phyloP scores from a whole-genome alignment of 2,797 vertebrate species.

The Cirrhinus mrigala region DNA sequence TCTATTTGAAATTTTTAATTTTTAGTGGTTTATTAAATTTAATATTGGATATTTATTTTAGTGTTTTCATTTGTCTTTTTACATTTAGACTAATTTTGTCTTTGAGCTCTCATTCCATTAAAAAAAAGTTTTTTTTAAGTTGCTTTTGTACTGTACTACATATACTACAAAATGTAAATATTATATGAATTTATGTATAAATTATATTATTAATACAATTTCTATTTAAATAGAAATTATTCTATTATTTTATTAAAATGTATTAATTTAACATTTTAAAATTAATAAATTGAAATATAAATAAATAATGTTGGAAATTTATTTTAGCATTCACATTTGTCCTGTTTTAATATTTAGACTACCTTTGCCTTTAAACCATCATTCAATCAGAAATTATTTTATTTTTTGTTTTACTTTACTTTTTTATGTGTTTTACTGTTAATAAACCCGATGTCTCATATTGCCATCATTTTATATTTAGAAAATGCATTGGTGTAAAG shows the following conservation, averaged over 20 bases:
- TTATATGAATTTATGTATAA: not conserved
- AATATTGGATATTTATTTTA: no score
- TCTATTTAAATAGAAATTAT: not conserved
- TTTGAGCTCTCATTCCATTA: not conserved
- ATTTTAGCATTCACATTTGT: not conserved
- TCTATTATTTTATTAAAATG: not conserved
- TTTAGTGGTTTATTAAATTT: no score
- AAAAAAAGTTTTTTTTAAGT: not conserved
- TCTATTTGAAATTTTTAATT: no score
- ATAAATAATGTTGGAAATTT: not conserved
- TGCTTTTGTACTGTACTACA: no score
- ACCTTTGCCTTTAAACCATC: not conserved
- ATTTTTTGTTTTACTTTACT: not conserved
- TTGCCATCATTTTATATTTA: conserved; percentile 4
- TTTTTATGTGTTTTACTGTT: not conserved
- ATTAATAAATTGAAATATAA: not conserved
- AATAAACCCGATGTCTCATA: not conserved
- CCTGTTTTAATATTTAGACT: not conserved
- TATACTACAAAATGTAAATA: no score
- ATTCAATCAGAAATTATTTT: not conserved
- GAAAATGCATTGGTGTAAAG: conserved; percentile 12
- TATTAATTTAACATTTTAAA: not conserved
- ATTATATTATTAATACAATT: not conserved
- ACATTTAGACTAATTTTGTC: not conserved
- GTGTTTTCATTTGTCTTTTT: no score